Base-by-base conservation (phyloP, 64 coral and sea anemone genomes). In the Montipora cactus region DNA sequence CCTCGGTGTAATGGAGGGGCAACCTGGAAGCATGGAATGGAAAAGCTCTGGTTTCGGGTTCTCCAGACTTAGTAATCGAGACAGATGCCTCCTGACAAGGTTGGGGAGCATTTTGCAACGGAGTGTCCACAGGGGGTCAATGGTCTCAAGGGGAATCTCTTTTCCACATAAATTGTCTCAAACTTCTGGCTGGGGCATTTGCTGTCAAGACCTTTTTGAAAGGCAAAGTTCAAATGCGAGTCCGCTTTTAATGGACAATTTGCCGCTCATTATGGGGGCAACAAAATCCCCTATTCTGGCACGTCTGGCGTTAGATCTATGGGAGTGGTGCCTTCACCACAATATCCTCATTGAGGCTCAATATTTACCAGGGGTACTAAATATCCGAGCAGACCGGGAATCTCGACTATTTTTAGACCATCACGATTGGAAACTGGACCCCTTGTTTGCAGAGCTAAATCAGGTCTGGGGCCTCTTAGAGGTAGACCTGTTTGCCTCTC, bases 1-100 rank as follows among this genome's bases (percentile, higher is more conserved):
- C 83, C 74, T 47, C 82, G 88, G 44, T 77, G 59, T 96, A 79
- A 85, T 93, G 95, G 90, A 92, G 90, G 78, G 95, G 84, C 90
- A 88, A 96, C 55, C 72, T 96, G 16, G 57, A 77, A 74, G 92
- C 92, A 44, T 94, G 93, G 88, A 95, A 84, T 79, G 94, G 88
- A 22, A 95, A 91, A 71, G 62, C 75, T 48, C 83, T 95, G 5
- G 25, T 83, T 51, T 74, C 90, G 13, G 84, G 83, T 37, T 15
- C 72, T 79, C 84, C 84, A 80, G 82, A 87, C 15, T 14, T 94
- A 61, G 21, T 94, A 52, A 94, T 89, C 78, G 84, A 88, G 59
- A 94, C 92, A 72, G 92, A 94, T 94, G 92, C 92, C 13, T 94
- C 86, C 64, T 49, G 75, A 9, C 67, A 75, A 9, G 84, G 84